Evolutionary conservation across 2,113 vertebrate species (phyloP).

Genomic region (Aegotheles bennettii): DNA sequence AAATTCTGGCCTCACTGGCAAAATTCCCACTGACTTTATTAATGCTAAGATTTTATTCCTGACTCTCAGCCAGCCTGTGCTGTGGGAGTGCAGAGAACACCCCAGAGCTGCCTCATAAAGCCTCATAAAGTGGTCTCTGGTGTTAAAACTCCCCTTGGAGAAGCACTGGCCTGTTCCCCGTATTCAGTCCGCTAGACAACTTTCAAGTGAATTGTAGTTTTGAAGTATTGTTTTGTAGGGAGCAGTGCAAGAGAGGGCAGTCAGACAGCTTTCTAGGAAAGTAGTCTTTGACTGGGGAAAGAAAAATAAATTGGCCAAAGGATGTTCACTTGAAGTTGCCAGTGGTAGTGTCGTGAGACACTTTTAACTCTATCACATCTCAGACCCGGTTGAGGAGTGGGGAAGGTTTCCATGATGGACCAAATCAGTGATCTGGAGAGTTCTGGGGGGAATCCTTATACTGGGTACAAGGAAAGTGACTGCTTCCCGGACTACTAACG

Average conservation of each 20-base stretch:
- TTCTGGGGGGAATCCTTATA: background rate
- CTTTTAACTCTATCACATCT: background rate
- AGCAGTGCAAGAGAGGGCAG: background rate
- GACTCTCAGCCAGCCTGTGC: background rate
- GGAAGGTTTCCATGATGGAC: background rate
- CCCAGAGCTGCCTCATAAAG: background rate
- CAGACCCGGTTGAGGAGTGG: background rate
- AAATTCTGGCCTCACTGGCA: background rate
- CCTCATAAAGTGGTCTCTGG: background rate
- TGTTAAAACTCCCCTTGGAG: background rate
- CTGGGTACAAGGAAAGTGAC: background rate
- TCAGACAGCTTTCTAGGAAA: slow-evolving; percentile 44
- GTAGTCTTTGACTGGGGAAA: background rate
- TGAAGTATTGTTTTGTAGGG: background rate
- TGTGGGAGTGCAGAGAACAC: background rate
- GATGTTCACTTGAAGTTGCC: background rate
- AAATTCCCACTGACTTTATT: background rate
- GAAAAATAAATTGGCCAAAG: slow-evolving; percentile 18
- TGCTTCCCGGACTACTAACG: background rate
- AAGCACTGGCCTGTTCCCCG: background rate
- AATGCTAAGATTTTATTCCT: background rate
- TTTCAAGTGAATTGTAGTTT: background rate
- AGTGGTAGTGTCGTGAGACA: background rate
- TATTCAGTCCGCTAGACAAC: background rate
- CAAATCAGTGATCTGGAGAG: background rate